A percentile compares a stretch with the other conserved stretches of the same genome.
phyloP scores from a whole-genome alignment of 2,797 vertebrate species.

The Chaunax sp. region DNA sequence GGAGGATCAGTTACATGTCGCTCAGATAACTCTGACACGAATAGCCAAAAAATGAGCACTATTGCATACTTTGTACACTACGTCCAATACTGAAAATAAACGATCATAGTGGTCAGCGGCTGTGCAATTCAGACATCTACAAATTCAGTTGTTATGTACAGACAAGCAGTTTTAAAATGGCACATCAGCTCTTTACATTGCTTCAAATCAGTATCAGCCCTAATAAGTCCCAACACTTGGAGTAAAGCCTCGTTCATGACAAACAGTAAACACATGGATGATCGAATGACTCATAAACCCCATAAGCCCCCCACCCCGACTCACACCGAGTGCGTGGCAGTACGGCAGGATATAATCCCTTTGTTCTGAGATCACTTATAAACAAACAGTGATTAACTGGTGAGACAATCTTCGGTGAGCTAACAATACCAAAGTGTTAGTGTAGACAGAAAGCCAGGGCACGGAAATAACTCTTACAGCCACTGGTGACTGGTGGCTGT shows the following conservation, averaged over 20 bases:
- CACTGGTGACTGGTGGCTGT: constrained; percentile 4
- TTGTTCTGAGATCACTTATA: constrained; percentile 52
- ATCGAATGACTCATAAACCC: constrained; percentile 52
- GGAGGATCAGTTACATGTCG: constrained; percentile 35
- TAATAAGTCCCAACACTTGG: neutral
- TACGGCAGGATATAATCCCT: constrained; percentile 52
- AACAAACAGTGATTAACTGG: constrained; percentile 53
- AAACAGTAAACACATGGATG: constrained; percentile 60
- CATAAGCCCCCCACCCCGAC: neutral
- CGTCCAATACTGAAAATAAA: constrained; percentile 21
- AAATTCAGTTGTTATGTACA: constrained; percentile 14
- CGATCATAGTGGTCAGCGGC: constrained; percentile 3
- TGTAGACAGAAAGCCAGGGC: constrained; percentile 4
- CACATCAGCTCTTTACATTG: neutral
- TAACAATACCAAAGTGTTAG: constrained; percentile 7
- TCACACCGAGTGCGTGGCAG: neutral
- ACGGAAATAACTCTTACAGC: neutral
- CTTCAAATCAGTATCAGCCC: neutral
- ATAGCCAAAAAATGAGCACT: too few relatives aligned
- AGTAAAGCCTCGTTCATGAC: constrained; percentile 35
- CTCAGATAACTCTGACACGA: constrained; percentile 31
- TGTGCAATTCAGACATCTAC: constrained; percentile 27
- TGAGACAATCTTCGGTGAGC: constrained; percentile 14
- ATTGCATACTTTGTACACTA: constrained; percentile 59
- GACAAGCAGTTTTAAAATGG: neutral